Evolutionary conservation across 2,797 vertebrate genomes (phyloP), one percentile per base, ranked within the genome.

Genomic region (Eospalax fontanierii): DNA sequence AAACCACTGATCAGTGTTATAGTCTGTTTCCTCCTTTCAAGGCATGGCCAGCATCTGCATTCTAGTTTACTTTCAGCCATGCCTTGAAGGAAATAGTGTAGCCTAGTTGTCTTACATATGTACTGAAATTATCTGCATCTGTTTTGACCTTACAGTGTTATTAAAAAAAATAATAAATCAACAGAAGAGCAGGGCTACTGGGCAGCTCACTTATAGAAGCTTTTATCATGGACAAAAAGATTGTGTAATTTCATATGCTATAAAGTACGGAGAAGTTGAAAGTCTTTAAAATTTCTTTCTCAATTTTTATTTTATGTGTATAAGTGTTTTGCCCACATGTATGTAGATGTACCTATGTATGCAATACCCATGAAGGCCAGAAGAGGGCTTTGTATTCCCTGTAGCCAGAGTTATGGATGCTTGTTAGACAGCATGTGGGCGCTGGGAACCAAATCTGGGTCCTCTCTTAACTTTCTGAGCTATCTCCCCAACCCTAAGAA

Each of bases 151-250:
- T 3, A 26, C 0, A 24, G 65, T 4, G 3, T 33, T 11, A 19
- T 15, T 30, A n/a, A 22, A 46, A n/a, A 11, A 0, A 0, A 24
- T 33, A 19, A 2, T n/a, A 11, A 18, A 26, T 1, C 11, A 35
- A 6, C 0, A 18, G 46, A 50, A 11, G 0, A 12, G 6, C 2
- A 18, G 28, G 21, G 14, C 10, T n/a, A 6, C 0, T 33, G 57
- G 71, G 35, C 0, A 2, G 4, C 24, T 30, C 9, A 0, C 1
- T 54, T 1, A 1, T 4, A 21, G 28, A 4, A 0, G 21, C 9
- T 18, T 12, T 59, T 21, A 5, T 4, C 1, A 35, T 30, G 50
- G 59, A 6, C 38, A 28, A 63, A n/a, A 59, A 74, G 8, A 12
- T 1, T 38, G 24, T 0, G 15, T 0, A 0, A 57, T 22, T 26